Conservation (phyloP, 2,113 vertebrate genomes). For the Dasyprocta punctata region DNA sequence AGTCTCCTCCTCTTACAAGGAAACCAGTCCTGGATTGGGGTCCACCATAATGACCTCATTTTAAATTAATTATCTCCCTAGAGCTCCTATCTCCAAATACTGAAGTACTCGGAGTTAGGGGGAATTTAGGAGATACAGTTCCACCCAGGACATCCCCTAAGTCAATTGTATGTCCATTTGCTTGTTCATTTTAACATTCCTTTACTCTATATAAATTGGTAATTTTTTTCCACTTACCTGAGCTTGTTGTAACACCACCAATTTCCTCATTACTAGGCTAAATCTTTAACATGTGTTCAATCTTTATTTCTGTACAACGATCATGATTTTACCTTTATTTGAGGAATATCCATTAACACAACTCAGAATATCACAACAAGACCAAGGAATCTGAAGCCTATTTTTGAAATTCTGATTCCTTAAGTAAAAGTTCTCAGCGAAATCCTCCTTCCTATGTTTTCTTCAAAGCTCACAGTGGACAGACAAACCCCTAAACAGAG, state of each 20-base stretch:
- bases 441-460: background rate
- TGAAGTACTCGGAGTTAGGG: background rate
- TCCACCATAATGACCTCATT: background rate
- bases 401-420: background rate
- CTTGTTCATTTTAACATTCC: background rate
- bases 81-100: background rate
- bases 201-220: background rate
- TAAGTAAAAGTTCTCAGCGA: background rate
- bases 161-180: background rate
- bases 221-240: background rate
- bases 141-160: background rate
- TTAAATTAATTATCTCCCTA: constrained; percentile 1
- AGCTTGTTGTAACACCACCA: background rate
- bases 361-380: background rate
- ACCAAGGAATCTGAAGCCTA: background rate
- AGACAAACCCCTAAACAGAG: background rate
- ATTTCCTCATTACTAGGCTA: background rate
- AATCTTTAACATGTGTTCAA: background rate
- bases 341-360: background rate
- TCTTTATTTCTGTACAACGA: background rate
- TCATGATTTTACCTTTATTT: background rate
- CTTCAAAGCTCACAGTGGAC: background rate
- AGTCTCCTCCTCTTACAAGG: background rate
- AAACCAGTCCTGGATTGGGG: background rate
- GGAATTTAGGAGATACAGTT: background rate